These are phyloP conservation scores for Oreochromis tanganicae DNA, from an alignment of 2,113 vertebrate genomes.

Conservation along the genomic window DNA sequence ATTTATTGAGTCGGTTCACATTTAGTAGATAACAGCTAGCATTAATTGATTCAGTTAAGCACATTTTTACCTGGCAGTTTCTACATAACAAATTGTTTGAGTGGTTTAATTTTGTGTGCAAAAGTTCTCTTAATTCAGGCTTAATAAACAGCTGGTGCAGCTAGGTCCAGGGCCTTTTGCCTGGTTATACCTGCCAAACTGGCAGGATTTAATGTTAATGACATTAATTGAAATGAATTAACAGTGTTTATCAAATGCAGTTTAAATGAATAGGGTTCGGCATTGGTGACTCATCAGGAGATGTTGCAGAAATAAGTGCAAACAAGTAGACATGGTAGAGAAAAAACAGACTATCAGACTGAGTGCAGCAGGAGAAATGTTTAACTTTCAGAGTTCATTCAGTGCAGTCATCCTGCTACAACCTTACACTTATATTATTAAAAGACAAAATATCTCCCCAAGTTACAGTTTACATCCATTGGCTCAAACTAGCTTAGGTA, in stretches of 20 bases:
- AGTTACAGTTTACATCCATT: not conserved
- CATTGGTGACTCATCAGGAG: not conserved
- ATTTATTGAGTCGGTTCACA: not conserved
- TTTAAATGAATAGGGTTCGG: not conserved
- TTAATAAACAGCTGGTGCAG: not conserved
- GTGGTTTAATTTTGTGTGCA: not conserved
- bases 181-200: not conserved
- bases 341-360: not conserved
- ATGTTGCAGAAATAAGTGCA: not conserved
- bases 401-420: not conserved
- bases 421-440: not conserved
- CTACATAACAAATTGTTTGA: not conserved
- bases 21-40: not conserved
- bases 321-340: not conserved
- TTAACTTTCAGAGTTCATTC: not conserved
- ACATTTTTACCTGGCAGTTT: fast-evolving
- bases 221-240: not conserved
- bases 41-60: not conserved
- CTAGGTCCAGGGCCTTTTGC: not conserved
- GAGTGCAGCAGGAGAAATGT: not conserved
- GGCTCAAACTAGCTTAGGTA: not conserved
- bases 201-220: not conserved
- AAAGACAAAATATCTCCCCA: not conserved
- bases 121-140: not conserved
- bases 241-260: not conserved